Base-by-base conservation (phyloP, 2,888 invertebrate species). In the Prenolepis imparis region DNA sequence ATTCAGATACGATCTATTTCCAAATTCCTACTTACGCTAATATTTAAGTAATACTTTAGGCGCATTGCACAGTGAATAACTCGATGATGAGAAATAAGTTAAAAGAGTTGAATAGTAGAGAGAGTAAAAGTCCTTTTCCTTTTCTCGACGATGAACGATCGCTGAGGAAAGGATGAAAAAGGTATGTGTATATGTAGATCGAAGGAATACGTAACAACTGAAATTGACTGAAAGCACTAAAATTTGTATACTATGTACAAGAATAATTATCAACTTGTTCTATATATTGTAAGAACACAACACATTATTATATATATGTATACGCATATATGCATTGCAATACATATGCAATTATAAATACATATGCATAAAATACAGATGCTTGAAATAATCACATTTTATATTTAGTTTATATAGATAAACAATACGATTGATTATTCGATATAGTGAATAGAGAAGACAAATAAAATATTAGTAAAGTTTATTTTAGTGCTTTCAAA, bases 1-100 rank as follows among this genome's bases (percentile, higher is more conserved):
- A 66, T 55, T 28, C 55, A 55, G 77, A 77, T 66, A 77, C 64
- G 55, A 66, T 77, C 77, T 52, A 55, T 77, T 77, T 77, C 77
- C 77, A 66, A 41, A 57, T 39, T 21, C 39, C 24, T 55, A 55
- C 66, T 66, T 55, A 66, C 66, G 66, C 15, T 77, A 66, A 77
- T 41, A 63, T 75, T 75, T 75, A 75, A 75, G 74, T 52, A 75
- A 75, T 28, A 39, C 39, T 55, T 36, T 28, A 66, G 52, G 52
- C 64, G 64, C 66, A 66, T 36, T 15, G 74, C 75, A 64, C 52
- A 24, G 64, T 39, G 55, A 41, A 36, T 39, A 52, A 77, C 64
- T 66, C 64, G 24, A 77, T 39, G 64, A 28, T n/a, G 28, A 2
- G 28, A 12, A 21, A 55, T 24, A 55, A 66, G 63, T 36, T 48